These are phyloP conservation scores for Enteromius mattozi DNA, from an alignment of 2,797 vertebrate species.

Conservation along the genomic window DNA sequence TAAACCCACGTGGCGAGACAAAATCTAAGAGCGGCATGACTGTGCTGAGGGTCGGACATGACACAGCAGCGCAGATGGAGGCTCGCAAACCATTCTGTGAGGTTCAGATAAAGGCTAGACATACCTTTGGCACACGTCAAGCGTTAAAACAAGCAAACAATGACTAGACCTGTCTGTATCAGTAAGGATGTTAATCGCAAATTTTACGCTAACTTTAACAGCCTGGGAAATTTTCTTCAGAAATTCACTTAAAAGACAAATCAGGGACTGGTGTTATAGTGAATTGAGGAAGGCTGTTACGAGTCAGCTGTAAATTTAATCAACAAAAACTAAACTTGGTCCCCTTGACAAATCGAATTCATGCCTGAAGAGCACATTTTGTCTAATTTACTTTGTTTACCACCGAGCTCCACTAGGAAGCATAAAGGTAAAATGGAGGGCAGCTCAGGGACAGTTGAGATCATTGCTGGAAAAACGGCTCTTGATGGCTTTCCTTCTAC, in stretches of 20 bases:
- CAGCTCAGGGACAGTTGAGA: slow-evolving; percentile 23
- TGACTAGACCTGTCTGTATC: slow-evolving; percentile 23
- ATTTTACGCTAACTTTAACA: slow-evolving; percentile 43
- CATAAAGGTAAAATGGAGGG: slow-evolving; percentile 27
- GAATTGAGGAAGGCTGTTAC: neutral
- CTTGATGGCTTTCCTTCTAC: slow-evolving; percentile 10
- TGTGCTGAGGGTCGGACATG: slow-evolving; percentile 3
- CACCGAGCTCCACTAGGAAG: neutral
- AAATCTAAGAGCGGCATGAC: slow-evolving; percentile 36
- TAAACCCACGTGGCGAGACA: slow-evolving; percentile 13
- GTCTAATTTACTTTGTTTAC: slow-evolving; percentile 28
- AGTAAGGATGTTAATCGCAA: slow-evolving; percentile 27
- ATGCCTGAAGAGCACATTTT: neutral
- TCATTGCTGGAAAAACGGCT: slow-evolving; percentile 3
- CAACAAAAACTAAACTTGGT: slow-evolving; percentile 19
- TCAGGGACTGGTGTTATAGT: neutral
- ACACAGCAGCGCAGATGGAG: slow-evolving; percentile 21
- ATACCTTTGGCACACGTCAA: slow-evolving; percentile 36
- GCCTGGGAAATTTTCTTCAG: slow-evolving; percentile 32
- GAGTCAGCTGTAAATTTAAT: slow-evolving; percentile 28
- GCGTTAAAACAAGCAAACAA: slow-evolving; percentile 59
- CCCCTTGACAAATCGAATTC: neutral
- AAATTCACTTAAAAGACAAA: slow-evolving; percentile 38
- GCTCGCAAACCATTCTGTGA: slow-evolving; percentile 29
- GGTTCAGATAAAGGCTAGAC: slow-evolving; percentile 47